Base-by-base conservation (phyloP, 2,797 vertebrate genomes). In the Tapera naevia region DNA sequence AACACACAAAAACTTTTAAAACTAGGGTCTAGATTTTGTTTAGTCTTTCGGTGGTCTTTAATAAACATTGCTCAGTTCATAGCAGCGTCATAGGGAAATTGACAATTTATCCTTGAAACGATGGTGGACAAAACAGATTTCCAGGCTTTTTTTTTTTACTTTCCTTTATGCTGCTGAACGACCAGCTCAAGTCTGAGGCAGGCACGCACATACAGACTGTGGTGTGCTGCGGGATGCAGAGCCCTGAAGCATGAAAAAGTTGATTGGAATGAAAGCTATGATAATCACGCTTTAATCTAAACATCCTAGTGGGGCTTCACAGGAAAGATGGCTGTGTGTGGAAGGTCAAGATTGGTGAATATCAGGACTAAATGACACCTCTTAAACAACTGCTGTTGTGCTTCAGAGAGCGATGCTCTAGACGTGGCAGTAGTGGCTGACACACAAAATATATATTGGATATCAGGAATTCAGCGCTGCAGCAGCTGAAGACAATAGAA, bases 241-340 rank as follows among this genome's bases (percentile, higher is more conserved):
- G n/a, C 75, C 53, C 28, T 62, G 84, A 74, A 88, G 87, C 91
- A 50, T 79, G 73, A 41, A 89, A 65, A 76, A 28, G 21, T 9
- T 89, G 78, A 82, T 92, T 92, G 71, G 37, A 95, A 74, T 32
- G 65, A 80, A 93, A 91, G 64, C 74, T 91, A 71, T 35, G 64
- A 85, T 83, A 82, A 80, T 91, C 86, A 67, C 0, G 0, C 82
- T 90, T 90, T 85, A 56, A 82, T 87, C 74, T 85, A 33, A 93
- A 82, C 61, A 78, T 33, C 67, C 50, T 89, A 28, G 80, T 0
- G 0, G 72, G 58, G 46, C 19, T 96, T 57, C 84, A 30, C 46
- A 61, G 79, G 41, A 78, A 65, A 48, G 28, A 83, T 45, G 37
- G 39, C 39, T 93, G 25, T n/a, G 39, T 83, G n/a, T 41, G 82